Percentiles rank a stretch among this genome's conserved stretches.
phyloP scores from a whole-genome alignment of 2,888 invertebrate genomes.

The Microchrysa polita region DNA sequence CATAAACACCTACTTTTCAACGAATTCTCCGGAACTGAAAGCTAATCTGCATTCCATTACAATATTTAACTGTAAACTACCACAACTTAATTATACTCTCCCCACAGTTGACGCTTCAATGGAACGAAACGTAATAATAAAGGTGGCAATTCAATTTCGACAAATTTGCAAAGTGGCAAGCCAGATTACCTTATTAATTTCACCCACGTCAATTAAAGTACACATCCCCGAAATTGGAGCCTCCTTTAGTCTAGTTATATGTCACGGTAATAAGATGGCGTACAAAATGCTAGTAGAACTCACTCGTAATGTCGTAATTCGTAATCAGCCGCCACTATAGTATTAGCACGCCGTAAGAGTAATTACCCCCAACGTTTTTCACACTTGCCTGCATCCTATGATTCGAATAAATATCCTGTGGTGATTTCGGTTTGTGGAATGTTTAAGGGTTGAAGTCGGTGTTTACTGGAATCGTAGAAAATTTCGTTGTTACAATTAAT shows the following conservation, averaged over 20 bases:
- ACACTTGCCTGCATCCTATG: background rate
- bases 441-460: background rate
- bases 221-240: background rate
- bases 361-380: constrained; percentile 5
- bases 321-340: constrained; percentile 8
- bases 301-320: no score
- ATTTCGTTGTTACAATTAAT: no score
- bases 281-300: background rate
- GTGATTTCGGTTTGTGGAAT: background rate
- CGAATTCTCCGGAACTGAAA: background rate
- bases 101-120: background rate
- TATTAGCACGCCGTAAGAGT: constrained; percentile 21
- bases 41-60: background rate
- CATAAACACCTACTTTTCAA: background rate
- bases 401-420: background rate
- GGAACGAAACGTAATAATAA: background rate
- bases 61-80: background rate
- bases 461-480: background rate
- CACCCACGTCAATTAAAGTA: constrained; percentile 29
- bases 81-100: background rate
- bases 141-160: constrained; percentile 25
- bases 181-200: constrained; percentile 24
- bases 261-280: background rate
- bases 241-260: no score
- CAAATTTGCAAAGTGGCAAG: constrained; percentile 14